Evolutionary conservation across 1,140 invertebrate species (phyloP).

Genomic region (Drosophila funebris): DNA sequence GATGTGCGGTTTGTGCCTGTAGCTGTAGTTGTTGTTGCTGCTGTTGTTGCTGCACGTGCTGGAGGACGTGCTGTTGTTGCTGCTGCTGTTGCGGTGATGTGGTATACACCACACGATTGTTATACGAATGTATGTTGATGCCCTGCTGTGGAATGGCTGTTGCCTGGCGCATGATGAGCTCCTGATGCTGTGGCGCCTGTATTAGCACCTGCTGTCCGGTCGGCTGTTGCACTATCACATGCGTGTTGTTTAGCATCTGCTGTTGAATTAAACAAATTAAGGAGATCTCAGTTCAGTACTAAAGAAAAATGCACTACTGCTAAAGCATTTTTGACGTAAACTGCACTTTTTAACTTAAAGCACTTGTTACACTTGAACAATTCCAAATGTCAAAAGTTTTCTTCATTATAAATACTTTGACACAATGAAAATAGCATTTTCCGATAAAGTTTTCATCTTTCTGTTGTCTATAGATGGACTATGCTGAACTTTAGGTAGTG

Average conservation of each 20-base stretch:
- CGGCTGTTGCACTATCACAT: slow-evolving; percentile 75
- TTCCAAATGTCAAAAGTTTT: too few relatives aligned
- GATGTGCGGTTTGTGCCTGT: slow-evolving; percentile 63
- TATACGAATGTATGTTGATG: slow-evolving; percentile 66
- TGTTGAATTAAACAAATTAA: not conserved
- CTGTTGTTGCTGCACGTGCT: slow-evolving; percentile 70
- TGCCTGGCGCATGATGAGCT: slow-evolving; percentile 75
- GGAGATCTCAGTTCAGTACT: not conserved
- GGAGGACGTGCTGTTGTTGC: slow-evolving; percentile 53
- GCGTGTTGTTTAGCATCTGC: slow-evolving; percentile 73
- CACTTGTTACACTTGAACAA: too few relatives aligned
- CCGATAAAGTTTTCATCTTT: too few relatives aligned
- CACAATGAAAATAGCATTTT: too few relatives aligned
- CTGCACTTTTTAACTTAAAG: too few relatives aligned
- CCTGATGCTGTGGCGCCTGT: slow-evolving; percentile 72
- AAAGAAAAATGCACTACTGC: too few relatives aligned
- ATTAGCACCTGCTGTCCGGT: slow-evolving; percentile 72
- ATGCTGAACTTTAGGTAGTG: too few relatives aligned
- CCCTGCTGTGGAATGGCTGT: slow-evolving; percentile 64
- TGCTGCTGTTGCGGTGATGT: slow-evolving; percentile 68
- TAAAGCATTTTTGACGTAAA: too few relatives aligned
- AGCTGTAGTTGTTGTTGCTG: slow-evolving; percentile 67
- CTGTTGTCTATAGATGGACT: too few relatives aligned
- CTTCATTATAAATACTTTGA: too few relatives aligned
- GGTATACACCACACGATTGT: slow-evolving; percentile 70